phyloP scores from a whole-genome alignment of 2,888 invertebrate genomes.

The Agonum fuliginosum region DNA sequence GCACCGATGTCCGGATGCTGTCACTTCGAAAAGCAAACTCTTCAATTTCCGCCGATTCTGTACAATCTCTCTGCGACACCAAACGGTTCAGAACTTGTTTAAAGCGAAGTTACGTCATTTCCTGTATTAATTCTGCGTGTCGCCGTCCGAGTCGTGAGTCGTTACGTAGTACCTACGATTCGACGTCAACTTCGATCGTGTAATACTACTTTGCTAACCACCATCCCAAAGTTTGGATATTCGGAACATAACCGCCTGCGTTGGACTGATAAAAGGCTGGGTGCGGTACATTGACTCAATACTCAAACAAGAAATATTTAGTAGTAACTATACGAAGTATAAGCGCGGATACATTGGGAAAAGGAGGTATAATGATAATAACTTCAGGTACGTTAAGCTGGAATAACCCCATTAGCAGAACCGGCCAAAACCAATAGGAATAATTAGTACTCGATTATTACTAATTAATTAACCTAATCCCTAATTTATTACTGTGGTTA shows the following conservation, averaged over 20 bases:
- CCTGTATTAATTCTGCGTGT: conserved; percentile 47
- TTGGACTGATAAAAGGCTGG: neutral
- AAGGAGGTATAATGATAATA: no score
- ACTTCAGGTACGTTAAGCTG: no score
- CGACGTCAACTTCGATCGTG: neutral
- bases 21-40: conserved; percentile 39
- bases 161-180: neutral
- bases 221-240: neutral
- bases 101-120: conserved; percentile 47
- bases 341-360: no score
- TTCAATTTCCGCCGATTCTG: conserved; percentile 52
- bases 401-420: no score
- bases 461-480: no score
- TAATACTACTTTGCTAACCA: no score
- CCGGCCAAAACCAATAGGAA: no score
- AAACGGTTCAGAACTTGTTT: conserved; percentile 20
- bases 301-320: neutral
- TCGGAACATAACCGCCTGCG: neutral
- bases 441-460: no score
- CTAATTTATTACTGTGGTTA: no score
- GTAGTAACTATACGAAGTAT: no score
- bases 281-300: neutral
- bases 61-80: conserved; percentile 23
- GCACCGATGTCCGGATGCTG: conserved; percentile 7
- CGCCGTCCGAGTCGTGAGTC: conserved; percentile 16